Evolutionary conservation across 2,888 invertebrate species (phyloP), one percentile per base, ranked within the genome.

Genomic region (Macrosiphum euphorbiae): DNA sequence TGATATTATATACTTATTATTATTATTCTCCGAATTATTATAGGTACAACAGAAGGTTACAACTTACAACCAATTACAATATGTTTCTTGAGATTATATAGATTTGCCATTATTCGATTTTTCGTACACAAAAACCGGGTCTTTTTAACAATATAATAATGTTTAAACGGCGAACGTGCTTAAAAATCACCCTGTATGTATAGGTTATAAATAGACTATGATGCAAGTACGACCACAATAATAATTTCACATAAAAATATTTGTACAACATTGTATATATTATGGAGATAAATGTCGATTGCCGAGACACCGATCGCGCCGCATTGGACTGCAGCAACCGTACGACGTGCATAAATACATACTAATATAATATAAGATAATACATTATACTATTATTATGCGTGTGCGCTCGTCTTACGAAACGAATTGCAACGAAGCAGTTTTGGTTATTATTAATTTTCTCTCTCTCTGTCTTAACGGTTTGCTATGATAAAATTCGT

Each of bases 401-500:
- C 89, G 58, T 58, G 26, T 44, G 61, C 8, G 78, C 78, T 78
- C 35, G 78, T 78, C 28, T 44, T 35, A 55, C 52, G 91, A 91
- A 84, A 91, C 84, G 84, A 55, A 91, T 84, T 26, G 52, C 91
- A 55, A 91, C 35, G 85, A 84, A n/a, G 84, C 11, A 16, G 44
- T 52, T 90, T 28, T n/a, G 50, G 52, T 90, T 78, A 52, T 55
- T 44, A 8, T 52, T 88, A 88, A 8, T 78, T 35, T 35, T 78
- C 41, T 58, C 41, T 35, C 24, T 88, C 52, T 35, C 26, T 90
- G 16, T 52, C 35, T 35, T 61, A 13, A 78, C 85, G 0, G 50
- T 84, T 52, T 84, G 90, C 52, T 91, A 84, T n/a, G n/a, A 84
- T 41, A 91, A 84, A 91, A 91, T 52, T 84, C 84, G 84, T 91